Percentiles rank a stretch among this genome's conserved stretches.
Conservation (phyloP, 2,888 invertebrate species). For the Ophioninae sp. region DNA sequence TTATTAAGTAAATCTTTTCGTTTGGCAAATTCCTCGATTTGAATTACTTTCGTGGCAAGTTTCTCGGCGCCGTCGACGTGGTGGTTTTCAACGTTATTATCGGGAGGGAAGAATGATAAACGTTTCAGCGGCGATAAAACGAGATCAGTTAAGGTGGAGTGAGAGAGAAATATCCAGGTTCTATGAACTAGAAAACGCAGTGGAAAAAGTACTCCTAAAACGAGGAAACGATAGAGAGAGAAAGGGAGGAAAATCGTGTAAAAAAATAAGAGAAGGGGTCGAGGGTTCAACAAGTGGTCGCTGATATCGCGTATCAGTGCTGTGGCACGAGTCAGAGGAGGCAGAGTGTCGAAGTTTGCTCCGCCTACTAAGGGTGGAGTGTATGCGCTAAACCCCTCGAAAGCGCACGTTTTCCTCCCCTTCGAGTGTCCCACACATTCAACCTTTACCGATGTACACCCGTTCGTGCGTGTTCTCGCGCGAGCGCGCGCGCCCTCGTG, state of each 20-base stretch:
- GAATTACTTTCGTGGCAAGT: conserved; percentile 22
- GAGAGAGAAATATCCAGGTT: conserved; percentile 27
- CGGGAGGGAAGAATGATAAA: conserved; percentile 45
- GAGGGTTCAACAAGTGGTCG: conserved; percentile 77
- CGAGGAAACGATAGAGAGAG: conserved; percentile 12
- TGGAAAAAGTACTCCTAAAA: conserved; percentile 15
- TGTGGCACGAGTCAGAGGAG: conserved; percentile 67
- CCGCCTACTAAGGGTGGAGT: conserved; percentile 79
- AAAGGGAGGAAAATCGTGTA: conserved; percentile 66
- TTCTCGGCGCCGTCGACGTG: conserved; percentile 29
- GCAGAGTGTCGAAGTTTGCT: conserved; percentile 76
- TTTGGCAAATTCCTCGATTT: not conserved
- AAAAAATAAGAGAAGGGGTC: conserved; percentile 68
- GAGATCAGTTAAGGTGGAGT: conserved; percentile 13
- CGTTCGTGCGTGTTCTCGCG: not conserved
- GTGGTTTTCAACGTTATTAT: conserved; percentile 53
- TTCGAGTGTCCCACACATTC: conserved; percentile 15
- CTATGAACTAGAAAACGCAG: conserved; percentile 40
- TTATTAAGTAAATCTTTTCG: no score
- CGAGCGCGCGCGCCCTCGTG: no score
- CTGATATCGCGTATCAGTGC: conserved; percentile 79
- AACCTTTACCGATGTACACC: not conserved
- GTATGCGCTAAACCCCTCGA: conserved; percentile 70
- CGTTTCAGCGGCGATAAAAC: conserved; percentile 32
- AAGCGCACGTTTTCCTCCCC: conserved; percentile 62